These are phyloP conservation scores for Sericinus montela DNA, from an alignment of 2,888 invertebrate species.

Conservation along the genomic window DNA sequence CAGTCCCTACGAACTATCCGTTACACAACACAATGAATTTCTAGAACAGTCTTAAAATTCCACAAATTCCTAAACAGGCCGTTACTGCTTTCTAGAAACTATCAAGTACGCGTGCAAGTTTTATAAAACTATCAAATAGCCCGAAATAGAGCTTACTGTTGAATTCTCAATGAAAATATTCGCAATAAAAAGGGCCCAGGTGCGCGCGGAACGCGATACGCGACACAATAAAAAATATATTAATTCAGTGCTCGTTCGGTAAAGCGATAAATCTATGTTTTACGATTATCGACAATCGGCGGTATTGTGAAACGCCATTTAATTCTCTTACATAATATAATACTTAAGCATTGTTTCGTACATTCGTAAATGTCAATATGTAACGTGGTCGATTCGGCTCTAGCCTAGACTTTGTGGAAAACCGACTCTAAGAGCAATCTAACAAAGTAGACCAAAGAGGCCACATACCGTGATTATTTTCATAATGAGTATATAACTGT, in stretches of 20 bases:
- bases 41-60: too few species aligned
- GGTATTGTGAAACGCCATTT: slow-evolving; percentile 6
- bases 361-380: too few species aligned
- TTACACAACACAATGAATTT: too few species aligned
- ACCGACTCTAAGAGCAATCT: too few species aligned
- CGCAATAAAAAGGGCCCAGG: slow-evolving; percentile 8
- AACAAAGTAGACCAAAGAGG: too few species aligned
- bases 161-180: slow-evolving; percentile 11
- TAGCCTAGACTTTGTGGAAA: too few species aligned
- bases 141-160: not conserved
- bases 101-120: not conserved
- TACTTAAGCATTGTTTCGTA: not conserved
- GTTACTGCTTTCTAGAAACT: not conserved
- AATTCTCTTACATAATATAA: not conserved
- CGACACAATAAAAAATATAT: slow-evolving; percentile 10
- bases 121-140: not conserved
- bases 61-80: too few species aligned
- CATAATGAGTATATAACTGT: too few species aligned
- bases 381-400: too few species aligned
- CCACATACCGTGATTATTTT: too few species aligned
- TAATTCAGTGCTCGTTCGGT: slow-evolving; percentile 11
- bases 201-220: slow-evolving; percentile 7
- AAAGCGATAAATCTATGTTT: slow-evolving; percentile 9
- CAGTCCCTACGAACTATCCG: too few species aligned
- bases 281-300: slow-evolving; percentile 10